Base-by-base conservation (phyloP, 2,888 invertebrate genomes). In the Ceraclea dissimilis region DNA sequence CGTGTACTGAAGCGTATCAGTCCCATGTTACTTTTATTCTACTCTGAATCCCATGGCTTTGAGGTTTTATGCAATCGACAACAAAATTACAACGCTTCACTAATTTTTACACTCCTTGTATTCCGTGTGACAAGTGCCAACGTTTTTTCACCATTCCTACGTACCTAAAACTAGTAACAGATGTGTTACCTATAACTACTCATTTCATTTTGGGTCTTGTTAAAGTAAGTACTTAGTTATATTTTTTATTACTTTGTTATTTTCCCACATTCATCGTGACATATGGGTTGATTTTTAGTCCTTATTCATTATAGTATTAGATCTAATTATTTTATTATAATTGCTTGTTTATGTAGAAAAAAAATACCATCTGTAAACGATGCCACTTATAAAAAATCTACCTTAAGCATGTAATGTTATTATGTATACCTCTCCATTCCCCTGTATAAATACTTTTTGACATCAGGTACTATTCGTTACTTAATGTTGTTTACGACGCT, bases 1-100 rank as follows among this genome's bases (percentile, higher is more conserved):
- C 13, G 39, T 39, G 39, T 39, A 39, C 13, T 13, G 39, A 39
- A 8, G 39, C 39, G 39, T 39, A 39, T 39, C 39, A 39, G 39
- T 39, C 16, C 39, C 13, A 39, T 16, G 39, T 39, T 16, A 16
- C 8, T 13, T 8, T 26, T 26, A 26, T 39, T 16, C 39, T 16
- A 39, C 39, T 39, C 16, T 39, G 10, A 26, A 39, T 39, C 39
- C 39, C 39, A 39, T 39, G 13, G 39, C 39, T 39, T 39, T 39
- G 39, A 39, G 39, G 39, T 39, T 39, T 39, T 39, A 13, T 39
- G 39, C 39, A 39, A 39, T 39, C 39, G 13, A 39, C 39, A 48
- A 51, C 58, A 39, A 51, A 54, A 54, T 58, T 54, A 54, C 39
- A 31, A 54, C 54, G 54, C 58, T 49, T 19, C 51, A 50, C 31